phyloP scores from a whole-genome alignment of 2,797 vertebrate genomes.

The Clarias pachynema region DNA sequence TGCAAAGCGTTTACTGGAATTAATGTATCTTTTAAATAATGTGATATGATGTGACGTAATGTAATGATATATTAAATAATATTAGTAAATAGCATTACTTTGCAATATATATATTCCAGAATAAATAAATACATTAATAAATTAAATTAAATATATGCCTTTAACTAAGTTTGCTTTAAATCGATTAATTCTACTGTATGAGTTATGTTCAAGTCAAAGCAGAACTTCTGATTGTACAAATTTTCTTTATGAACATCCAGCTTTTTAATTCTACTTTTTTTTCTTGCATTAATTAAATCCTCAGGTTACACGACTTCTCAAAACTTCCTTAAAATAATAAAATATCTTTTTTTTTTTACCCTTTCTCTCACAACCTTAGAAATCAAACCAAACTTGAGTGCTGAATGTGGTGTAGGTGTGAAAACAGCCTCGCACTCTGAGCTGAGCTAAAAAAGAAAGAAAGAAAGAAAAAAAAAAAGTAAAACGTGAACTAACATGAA shows the following conservation, averaged over 20 bases:
- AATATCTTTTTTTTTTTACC: too few relatives aligned
- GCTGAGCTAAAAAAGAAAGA: not conserved
- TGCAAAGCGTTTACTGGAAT: not conserved
- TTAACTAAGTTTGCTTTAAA: too few relatives aligned
- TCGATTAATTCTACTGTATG: too few relatives aligned
- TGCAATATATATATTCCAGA: too few relatives aligned
- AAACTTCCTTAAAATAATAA: not conserved
- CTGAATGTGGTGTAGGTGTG: conserved; percentile 29
- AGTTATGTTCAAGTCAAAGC: too few relatives aligned
- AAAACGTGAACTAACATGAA: conserved; percentile 35
- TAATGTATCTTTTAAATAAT: not conserved
- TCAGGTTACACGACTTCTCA: not conserved
- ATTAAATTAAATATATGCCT: too few relatives aligned
- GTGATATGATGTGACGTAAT: not conserved
- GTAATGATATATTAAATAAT: too few relatives aligned
- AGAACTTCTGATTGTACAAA: too few relatives aligned
- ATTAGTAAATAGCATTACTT: too few relatives aligned
- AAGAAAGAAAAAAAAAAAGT: not conserved
- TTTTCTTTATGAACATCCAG: too few relatives aligned
- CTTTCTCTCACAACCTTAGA: not conserved
- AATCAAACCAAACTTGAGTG: conserved; percentile 29
- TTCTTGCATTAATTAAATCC: not conserved
- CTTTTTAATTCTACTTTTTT: not conserved
- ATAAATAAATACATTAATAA: too few relatives aligned
- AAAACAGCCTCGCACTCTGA: conserved; percentile 13